phyloP scores from a whole-genome alignment of 1,140 invertebrate species.

The Rhopalosiphum padi region DNA sequence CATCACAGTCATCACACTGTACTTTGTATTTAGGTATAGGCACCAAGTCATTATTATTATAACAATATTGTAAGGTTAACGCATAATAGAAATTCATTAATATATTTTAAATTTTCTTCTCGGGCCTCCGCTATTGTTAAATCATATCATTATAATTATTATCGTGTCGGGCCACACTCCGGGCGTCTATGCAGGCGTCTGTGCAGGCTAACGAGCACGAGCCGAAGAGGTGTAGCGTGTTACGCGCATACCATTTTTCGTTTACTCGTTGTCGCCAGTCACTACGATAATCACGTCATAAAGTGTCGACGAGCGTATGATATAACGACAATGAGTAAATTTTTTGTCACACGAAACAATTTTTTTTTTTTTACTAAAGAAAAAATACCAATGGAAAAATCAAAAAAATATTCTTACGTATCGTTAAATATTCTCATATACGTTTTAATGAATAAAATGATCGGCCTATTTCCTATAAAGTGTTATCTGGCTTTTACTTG shows the following conservation, averaged over 20 bases:
- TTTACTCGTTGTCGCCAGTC: neutral
- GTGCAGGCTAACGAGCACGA: neutral
- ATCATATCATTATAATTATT: neutral
- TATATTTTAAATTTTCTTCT: neutral
- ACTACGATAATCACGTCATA: too few species aligned
- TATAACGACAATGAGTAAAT: neutral
- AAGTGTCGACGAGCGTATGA: neutral
- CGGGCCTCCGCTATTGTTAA: neutral
- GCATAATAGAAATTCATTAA: slow-evolving; percentile 17
- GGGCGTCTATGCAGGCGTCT: too few species aligned
- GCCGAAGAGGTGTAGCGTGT: neutral
- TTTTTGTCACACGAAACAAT: neutral
- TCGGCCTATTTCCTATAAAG: too few species aligned
- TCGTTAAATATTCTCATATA: too few species aligned
- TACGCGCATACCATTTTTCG: neutral
- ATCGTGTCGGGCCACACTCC: neutral
- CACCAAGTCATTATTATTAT: neutral
- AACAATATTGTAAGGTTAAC: neutral
- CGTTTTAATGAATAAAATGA: too few species aligned
- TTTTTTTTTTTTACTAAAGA: too few species aligned
- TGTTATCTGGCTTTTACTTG: too few species aligned
- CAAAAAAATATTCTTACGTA: too few species aligned
- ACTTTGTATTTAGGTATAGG: neutral
- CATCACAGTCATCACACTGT: neutral
- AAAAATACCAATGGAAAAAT: too few species aligned